Evolutionary conservation across 2,888 invertebrate species (phyloP), one percentile per base, ranked within the genome.

Genomic region (Actias luna): DNA sequence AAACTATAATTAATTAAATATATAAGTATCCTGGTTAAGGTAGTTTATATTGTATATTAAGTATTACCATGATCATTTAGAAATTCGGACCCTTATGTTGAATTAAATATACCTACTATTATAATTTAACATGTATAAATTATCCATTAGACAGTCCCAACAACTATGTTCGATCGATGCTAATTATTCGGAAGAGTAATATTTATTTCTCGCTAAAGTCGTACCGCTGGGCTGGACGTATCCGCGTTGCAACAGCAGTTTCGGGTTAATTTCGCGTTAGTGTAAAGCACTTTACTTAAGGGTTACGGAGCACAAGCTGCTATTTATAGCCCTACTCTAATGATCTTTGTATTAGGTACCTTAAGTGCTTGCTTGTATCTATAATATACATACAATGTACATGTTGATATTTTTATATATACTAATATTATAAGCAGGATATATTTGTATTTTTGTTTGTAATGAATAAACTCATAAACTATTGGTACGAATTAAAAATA

Each of bases 191-290:
- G 39, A 63, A 33, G 60, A 29, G 25, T 60, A 16, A 60, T 60
- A 46, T 62, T 62, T 58, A 62, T 58, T 62, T 42, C 57, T 58
- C 57, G 25, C 61, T 58, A 58, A 58, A 68, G 64, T 67, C 62
- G 64, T 75, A 76, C 76, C 16, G n/a, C 1, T 12, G 7, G 72
- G 68, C 63, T 60, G 65, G 70, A 75, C 72, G 74, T 76, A 72
- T 76, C 72, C 70, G 65, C 67, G 72, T 69, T 74, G 73, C 71
- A 74, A 69, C 73, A 79, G 76, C 80, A 79, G 80, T 81, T 83
- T 71, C 62, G 79, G 80, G 80, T 85, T 85, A 87, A 88, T 85
- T 84, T 83, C 78, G 77, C 86, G 81, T 88, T 85, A 85, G 83
- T 79, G 80, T 81, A 76, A 78, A 84, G 82, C 77, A 77, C 78